Base-by-base conservation (phyloP, 2,888 invertebrate genomes). In the Acleris laterana region DNA sequence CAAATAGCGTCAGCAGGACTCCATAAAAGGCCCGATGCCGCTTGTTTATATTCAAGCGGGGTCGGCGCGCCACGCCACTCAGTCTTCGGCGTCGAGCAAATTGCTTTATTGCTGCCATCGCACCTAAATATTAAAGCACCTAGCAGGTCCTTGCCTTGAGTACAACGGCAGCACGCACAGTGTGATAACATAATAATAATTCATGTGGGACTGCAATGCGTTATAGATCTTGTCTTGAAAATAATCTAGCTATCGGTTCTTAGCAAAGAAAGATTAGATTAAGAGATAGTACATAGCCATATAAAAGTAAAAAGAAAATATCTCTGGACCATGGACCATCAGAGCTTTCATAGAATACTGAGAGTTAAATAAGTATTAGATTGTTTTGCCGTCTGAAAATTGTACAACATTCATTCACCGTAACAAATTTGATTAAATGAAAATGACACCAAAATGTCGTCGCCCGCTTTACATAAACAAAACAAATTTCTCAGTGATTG, bases 11-110 rank as follows among this genome's bases (percentile, higher is more conserved):
- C 38, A 38, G 38, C 13, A 38, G 42, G 22, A 42, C 42, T 55
- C 71, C 69, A 71, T 74, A 73, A 77, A 76, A 70, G 71, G 59
- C 62, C 61, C 63, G 49, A 67, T 67, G 68, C 70, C 75, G 76
- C 87, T 88, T 81, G 84, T 90, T 89, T 87, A 84, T 89, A 89
- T 90, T 89, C 89, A 88, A 80, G 78, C 84, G 77, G 78, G 77
- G 76, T 69, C 75, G 71, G 68, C 75, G 68, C 75, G 71, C 74
- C 74, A 77, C 77, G 77, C 80, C 78, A 78, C 80, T 80, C 80
- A 77, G 77, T 76, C 77, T 71, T 72, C 73, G 72, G 76, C 80
- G 83, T 84, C 84, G 83, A 81, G 82, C 82, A 86, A 89, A 90
- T 89, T 87, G 84, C 85, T 90, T 89, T 88, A 88, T 87, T 83